Conservation (phyloP, 2,113 vertebrate genomes). For the Tragelaphus buxtoni region DNA sequence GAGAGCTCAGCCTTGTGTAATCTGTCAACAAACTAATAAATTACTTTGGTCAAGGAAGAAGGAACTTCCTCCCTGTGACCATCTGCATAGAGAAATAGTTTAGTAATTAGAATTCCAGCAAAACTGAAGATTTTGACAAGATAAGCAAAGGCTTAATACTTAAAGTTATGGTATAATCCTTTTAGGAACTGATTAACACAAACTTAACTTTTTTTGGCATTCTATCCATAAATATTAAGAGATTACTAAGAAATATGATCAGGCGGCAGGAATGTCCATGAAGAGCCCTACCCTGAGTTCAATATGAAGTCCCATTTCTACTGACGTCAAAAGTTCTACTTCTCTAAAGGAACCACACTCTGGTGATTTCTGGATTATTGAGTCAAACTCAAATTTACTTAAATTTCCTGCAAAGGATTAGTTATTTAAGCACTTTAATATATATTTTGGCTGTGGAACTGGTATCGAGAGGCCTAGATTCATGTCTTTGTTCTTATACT, state of each 20-base stretch:
- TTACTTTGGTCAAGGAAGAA: constrained; percentile 65
- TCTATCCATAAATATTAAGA: constrained; percentile 54
- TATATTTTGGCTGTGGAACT: constrained; percentile 40
- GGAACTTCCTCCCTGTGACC: constrained; percentile 56
- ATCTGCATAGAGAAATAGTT: constrained; percentile 62
- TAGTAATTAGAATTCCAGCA: constrained; percentile 56
- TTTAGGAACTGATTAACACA: constrained; percentile 64
- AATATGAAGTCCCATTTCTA: constrained; percentile 1
- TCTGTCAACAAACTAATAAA: constrained; percentile 80
- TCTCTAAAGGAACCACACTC: neutral
- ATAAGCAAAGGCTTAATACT: constrained; percentile 59
- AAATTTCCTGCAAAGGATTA: constrained; percentile 35
- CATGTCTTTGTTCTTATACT: neutral
- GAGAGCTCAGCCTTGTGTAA: constrained; percentile 69
- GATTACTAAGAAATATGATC: constrained; percentile 49
- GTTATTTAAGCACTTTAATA: constrained; percentile 37
- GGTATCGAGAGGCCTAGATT: neutral
- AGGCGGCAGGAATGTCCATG: constrained; percentile 39
- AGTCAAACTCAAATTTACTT: constrained; percentile 28
- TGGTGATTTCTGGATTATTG: constrained; percentile 24
- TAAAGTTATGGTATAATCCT: constrained; percentile 62
- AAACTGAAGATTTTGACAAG: constrained; percentile 57
- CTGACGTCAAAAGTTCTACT: constrained; percentile 26
- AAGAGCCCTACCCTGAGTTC: constrained; percentile 8
- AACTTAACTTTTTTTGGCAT: constrained; percentile 38